Base-by-base conservation (phyloP, 2,888 invertebrate genomes). In the Ectemnius lituratus region DNA sequence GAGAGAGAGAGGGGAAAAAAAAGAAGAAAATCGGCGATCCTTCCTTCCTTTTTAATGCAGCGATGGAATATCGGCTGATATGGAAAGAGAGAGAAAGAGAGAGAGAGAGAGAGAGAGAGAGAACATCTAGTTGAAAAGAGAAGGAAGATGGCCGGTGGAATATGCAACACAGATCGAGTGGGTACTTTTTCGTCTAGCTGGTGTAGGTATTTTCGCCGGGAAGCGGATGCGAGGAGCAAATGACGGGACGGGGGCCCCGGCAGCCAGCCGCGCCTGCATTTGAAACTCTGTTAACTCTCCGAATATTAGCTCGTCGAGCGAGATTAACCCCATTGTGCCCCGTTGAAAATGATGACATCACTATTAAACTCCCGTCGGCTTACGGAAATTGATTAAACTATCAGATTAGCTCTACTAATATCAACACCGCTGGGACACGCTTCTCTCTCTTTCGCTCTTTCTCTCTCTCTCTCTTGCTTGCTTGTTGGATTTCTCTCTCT, bases 321-420 rank as follows among this genome's bases (percentile, higher is more conserved):
- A 88, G 90, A 90, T 90, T 90, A 90, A 90, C 87, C 87, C 87
- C 86, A 88, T 89, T 90, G 89, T 89, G 88, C 85, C 80, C 86
- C 86, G 89, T 88, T 89, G 90, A 88, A 89, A 90, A 90, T 89
- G 89, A 90, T 90, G 90, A 90, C 90, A 88, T 90, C 89, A 87
- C 89, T 86, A 90, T 90, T 90, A 90, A 90, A 90, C 90, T 90
- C 87, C 89, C 87, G 89, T 88, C 87, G 88, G 88, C 84, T 88
- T 85, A 83, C 88, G 90, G 89, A 90, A 90, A 90, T 90, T 90
- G 90, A 90, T 90, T 90, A 90, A 90, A 90, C 90, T 90, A 90
- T 90, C 89, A 90, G 89, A 90, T 90, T 90, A 90, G 90, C 89
- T 89, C 82, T 86, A 87, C 89, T 88, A 90, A 90, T 90, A 89